Conservation (phyloP, 2,113 vertebrate species). For the Anarhynchus alexandrinus region DNA sequence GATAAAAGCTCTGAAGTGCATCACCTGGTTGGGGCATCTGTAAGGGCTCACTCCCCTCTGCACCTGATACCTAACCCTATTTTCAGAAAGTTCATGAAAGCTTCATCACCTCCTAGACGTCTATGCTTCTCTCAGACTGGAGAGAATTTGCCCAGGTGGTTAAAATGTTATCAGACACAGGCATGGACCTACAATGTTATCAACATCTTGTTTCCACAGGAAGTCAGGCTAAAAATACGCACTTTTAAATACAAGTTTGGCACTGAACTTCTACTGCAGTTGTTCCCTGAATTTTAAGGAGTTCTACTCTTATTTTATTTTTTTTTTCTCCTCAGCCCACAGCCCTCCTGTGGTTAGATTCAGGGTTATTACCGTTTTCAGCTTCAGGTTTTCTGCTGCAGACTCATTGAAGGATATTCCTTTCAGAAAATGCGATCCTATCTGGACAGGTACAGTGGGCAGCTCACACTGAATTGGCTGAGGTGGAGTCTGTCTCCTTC, state of each 20-base stretch:
- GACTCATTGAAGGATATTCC: constrained; percentile 97
- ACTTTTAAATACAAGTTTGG: neutral
- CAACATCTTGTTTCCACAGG: neutral
- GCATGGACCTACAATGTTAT: neutral
- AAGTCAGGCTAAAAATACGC: neutral
- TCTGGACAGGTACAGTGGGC: constrained; percentile 95
- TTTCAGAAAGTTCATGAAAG: neutral
- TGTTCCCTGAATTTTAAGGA: neutral
- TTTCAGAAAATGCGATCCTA: constrained; percentile 93
- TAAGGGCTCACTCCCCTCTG: neutral
- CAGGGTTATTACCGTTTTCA: constrained; percentile 86
- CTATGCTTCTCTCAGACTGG: neutral
- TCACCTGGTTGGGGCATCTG: neutral
- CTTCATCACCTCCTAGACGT: neutral
- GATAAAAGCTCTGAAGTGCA: neutral
- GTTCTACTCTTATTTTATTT: neutral
- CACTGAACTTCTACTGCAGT: neutral
- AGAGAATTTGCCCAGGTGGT: neutral
- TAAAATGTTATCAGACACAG: neutral
- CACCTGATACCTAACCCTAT: neutral
- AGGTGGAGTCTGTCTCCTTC: constrained; percentile 90
- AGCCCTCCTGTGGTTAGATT: neutral
- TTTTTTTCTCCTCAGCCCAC: fast-evolving
- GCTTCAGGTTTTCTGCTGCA: constrained; percentile 93
- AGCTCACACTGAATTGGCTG: constrained; percentile 97